These are phyloP conservation scores for Agrypnia vestita DNA, from an alignment of 1,140 invertebrate species.

Conservation along the genomic window DNA sequence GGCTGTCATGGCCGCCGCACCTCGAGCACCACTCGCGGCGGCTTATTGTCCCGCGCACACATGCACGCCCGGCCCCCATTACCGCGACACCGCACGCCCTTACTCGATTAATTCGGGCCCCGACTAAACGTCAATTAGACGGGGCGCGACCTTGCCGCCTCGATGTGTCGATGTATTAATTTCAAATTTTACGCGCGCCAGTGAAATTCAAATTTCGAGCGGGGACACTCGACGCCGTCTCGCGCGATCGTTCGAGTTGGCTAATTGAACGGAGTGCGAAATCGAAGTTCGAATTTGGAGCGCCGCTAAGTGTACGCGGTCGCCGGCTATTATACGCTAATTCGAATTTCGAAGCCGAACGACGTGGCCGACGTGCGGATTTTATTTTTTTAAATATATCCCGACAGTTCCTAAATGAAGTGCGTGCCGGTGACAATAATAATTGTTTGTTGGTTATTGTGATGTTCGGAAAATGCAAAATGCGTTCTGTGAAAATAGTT, in stretches of 20 bases:
- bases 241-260: not conserved
- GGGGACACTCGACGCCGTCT: not conserved
- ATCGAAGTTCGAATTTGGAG: not conserved
- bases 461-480: constrained; percentile 27
- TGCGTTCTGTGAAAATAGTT: constrained; percentile 29
- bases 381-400: not conserved
- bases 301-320: not conserved
- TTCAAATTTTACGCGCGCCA: constrained; percentile 8
- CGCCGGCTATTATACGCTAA: not conserved
- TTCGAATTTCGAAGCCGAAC: constrained; percentile 3
- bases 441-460: not conserved
- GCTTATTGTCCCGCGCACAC: constrained; percentile 18
- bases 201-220: constrained; percentile 10
- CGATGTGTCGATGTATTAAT: constrained; percentile 18
- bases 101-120: constrained; percentile 38
- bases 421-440: not conserved
- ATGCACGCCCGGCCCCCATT: constrained; percentile 11
- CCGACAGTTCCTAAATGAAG: constrained; percentile 10
- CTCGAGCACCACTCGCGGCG: constrained; percentile 27
- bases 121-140: constrained; percentile 24
- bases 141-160: constrained; percentile 29
- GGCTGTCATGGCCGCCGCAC: constrained; percentile 6
- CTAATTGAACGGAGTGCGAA: not conserved
- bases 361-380: not conserved
- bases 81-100: constrained; percentile 23